Percentiles rank a stretch among this genome's conserved stretches.
These are phyloP conservation scores for Orcinus orca DNA, from an alignment of 2,113 vertebrate genomes.

Conservation along the genomic window DNA sequence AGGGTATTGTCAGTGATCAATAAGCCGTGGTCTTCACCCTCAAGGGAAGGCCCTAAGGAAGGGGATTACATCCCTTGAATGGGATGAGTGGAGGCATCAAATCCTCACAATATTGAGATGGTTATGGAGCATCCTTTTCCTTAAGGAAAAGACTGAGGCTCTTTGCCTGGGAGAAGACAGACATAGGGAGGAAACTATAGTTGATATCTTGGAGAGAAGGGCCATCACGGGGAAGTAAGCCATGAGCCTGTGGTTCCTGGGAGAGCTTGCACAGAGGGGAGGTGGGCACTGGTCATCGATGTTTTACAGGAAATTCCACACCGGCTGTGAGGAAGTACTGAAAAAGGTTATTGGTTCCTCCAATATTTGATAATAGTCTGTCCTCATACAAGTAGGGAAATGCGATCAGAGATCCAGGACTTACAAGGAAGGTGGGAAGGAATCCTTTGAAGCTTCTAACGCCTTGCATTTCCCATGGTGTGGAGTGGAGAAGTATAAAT, in stretches of 20 bases:
- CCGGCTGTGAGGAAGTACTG: neutral
- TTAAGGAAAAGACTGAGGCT: neutral
- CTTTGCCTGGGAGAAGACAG: neutral
- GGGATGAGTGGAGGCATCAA: neutral
- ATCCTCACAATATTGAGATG: neutral
- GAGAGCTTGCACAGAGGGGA: neutral
- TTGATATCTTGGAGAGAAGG: neutral
- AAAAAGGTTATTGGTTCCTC: neutral
- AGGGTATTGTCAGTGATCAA: neutral
- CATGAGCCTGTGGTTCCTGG: neutral
- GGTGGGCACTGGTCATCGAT: neutral
- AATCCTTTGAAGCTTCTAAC: neutral
- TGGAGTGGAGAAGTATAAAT: neutral
- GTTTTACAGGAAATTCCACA: neutral
- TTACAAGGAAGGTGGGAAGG: neutral
- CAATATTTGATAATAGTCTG: neutral
- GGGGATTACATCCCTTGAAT: neutral
- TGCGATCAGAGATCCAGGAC: neutral
- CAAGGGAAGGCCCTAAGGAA: neutral
- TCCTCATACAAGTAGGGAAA: neutral
- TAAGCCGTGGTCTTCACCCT: neutral
- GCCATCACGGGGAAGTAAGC: neutral
- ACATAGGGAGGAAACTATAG: neutral
- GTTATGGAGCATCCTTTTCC: neutral
- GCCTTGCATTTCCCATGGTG: neutral